Base-by-base conservation (phyloP, 2,113 vertebrate species). In the Mixornis gularis region DNA sequence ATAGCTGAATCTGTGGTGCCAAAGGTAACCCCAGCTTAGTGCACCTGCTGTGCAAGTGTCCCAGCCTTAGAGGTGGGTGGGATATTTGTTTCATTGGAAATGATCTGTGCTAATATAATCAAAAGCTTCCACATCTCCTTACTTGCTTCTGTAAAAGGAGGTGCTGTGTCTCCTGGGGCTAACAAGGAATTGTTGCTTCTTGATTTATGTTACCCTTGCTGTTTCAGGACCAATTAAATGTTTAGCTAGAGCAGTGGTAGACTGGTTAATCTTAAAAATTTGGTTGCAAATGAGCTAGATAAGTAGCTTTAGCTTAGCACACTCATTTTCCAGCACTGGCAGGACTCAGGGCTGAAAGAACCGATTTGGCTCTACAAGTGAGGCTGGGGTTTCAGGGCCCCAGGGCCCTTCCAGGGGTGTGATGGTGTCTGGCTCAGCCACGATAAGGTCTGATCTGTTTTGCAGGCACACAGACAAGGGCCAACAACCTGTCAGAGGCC, bases 251-350 rank as follows among this genome's bases (percentile, higher is more conserved):
- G 56, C 29, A 44, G 7, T 14, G 66, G 62, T 79, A 65, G 8
- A 25, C 32, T 51, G 41, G 34, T 27, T 89, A 64, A 78, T 93
- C 68, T 80, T 51, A 59, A 94, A 74, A 70, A 56, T 64, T 74
- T 76, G 49, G 53, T 89, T 92, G 58, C 46, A 46, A 90, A 76
- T 49, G 66, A 92, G 65, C 21, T 49, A 53, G 62, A 34, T 92
- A 72, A 95, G 65, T 38, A 92, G 83, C 58, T 92, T 94, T 79
- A 92, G 53, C 53, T 90, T 46, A 85, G 58, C 58, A n/a, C 58
- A 2, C 46, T 88, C 2, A 0, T 13, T 29, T 74, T 74, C 44
- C 55, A 76, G 55, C 24, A 3, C 49, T 63, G 69, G 41, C 0
- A 2, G 87, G 62, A 52, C 66, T 87, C 62, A 40, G 58, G 72